Evolutionary conservation across 2,113 vertebrate genomes (phyloP).

Genomic region (Donacobius atricapilla): DNA sequence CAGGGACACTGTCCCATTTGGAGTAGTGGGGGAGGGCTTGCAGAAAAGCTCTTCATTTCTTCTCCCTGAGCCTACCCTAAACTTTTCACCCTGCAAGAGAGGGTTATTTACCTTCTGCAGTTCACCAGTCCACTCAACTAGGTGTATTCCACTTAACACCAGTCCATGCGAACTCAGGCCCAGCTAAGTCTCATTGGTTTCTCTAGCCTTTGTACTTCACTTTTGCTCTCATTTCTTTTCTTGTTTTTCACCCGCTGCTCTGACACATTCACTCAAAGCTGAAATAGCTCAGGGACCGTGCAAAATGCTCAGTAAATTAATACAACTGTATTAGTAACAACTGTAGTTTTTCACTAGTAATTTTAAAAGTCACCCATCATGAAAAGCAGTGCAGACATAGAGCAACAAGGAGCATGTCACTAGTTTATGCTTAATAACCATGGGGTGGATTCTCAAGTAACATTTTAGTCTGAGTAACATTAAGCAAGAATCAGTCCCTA

Average conservation of each 20-base stretch:
- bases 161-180: neutral
- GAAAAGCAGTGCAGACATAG: neutral
- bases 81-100: neutral
- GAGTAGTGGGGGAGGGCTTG: neutral
- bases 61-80: neutral
- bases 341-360: neutral
- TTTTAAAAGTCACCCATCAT: neutral
- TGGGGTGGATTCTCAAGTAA: neutral
- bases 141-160: neutral
- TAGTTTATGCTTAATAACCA: neutral
- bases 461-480: neutral
- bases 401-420: neutral
- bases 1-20: slow-evolving; percentile 18
- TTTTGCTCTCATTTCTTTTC: neutral
- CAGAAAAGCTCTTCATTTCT: neutral
- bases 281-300: neutral
- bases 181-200: neutral
- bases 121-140: neutral
- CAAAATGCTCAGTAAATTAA: neutral
- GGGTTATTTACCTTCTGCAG: neutral
- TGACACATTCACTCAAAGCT: neutral
- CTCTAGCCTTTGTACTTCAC: neutral
- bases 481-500: neutral
- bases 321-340: too few species aligned
- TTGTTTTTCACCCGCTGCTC: neutral